phyloP scores from a whole-genome alignment of 1,140 invertebrate species.

The Luehdorfia chinensis region DNA sequence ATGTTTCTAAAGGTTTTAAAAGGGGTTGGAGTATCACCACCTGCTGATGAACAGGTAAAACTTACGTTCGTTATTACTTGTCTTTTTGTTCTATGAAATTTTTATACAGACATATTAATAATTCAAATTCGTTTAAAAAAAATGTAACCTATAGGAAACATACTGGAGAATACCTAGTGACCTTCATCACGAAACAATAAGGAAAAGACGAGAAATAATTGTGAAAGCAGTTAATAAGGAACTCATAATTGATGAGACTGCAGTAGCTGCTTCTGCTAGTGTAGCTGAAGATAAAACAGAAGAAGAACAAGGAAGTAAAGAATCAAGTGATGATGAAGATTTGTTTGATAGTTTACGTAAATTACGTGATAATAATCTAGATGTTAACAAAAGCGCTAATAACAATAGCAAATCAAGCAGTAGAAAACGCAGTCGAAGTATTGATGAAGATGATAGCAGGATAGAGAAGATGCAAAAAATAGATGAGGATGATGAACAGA shows the following conservation, averaged over 20 bases:
- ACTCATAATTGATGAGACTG: conserved; percentile 40
- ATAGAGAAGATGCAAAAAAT: conserved; percentile 55
- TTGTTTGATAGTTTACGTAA: conserved; percentile 59
- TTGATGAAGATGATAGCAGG: conserved; percentile 37
- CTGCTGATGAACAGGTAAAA: conserved; percentile 75
- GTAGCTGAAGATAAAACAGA: not conserved
- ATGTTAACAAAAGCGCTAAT: conserved; percentile 21
- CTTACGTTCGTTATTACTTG: too few species aligned
- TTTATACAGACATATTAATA: too few species aligned
- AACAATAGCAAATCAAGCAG: conserved; percentile 20
- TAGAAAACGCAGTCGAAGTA: conserved; percentile 48
- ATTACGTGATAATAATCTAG: conserved; percentile 35
- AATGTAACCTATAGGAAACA: conserved; percentile 62
- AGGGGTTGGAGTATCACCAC: conserved; percentile 78
- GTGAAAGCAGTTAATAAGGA: conserved; percentile 60
- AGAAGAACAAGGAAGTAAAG: conserved; percentile 22
- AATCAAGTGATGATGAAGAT: conserved; percentile 62
- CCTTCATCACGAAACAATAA: conserved; percentile 63
- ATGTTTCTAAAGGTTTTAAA: conserved; percentile 78
- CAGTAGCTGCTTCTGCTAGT: not conserved
- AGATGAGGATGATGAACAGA: conserved; percentile 36
- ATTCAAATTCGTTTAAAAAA: too few species aligned
- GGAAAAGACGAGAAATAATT: conserved; percentile 62
- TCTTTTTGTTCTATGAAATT: too few species aligned
- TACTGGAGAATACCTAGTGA: conserved; percentile 81